phyloP scores from a whole-genome alignment of 2,113 vertebrate species.

The Ceyx margarethae region DNA sequence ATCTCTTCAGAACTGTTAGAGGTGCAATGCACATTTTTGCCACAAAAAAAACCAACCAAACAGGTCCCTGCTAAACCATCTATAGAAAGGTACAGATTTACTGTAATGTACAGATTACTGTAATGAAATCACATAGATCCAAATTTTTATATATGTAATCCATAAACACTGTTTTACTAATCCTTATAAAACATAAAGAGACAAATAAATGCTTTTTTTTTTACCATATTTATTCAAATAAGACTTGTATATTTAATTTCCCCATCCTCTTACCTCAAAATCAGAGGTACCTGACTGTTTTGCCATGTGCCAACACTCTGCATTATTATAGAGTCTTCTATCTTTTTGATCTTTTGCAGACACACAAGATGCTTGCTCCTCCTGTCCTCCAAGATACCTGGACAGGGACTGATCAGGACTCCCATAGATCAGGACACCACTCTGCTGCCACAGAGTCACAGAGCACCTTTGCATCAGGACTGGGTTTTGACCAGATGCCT shows the following conservation, averaged over 20 bases:
- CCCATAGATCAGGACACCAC: neutral
- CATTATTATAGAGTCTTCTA: neutral
- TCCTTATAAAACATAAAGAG: neutral
- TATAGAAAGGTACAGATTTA: neutral
- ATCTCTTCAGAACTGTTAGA: neutral
- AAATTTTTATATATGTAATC: neutral
- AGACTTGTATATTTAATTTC: neutral
- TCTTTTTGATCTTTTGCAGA: neutral
- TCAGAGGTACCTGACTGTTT: neutral
- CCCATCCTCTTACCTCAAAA: neutral
- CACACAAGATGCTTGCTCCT: neutral
- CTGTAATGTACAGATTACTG: too few species aligned
- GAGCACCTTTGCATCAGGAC: neutral
- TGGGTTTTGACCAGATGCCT: neutral
- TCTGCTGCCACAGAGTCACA: neutral
- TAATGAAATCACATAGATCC: neutral
- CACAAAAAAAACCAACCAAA: neutral
- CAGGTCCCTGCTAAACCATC: neutral
- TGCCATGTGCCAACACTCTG: neutral
- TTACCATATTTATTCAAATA: neutral
- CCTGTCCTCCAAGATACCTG: neutral
- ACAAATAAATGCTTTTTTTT: neutral
- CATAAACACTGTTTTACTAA: neutral
- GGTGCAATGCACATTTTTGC: neutral
- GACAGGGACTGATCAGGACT: neutral